These are phyloP conservation scores for Epinephelus fuscoguttatus DNA, from an alignment of 2,113 vertebrate species.

Conservation along the genomic window DNA sequence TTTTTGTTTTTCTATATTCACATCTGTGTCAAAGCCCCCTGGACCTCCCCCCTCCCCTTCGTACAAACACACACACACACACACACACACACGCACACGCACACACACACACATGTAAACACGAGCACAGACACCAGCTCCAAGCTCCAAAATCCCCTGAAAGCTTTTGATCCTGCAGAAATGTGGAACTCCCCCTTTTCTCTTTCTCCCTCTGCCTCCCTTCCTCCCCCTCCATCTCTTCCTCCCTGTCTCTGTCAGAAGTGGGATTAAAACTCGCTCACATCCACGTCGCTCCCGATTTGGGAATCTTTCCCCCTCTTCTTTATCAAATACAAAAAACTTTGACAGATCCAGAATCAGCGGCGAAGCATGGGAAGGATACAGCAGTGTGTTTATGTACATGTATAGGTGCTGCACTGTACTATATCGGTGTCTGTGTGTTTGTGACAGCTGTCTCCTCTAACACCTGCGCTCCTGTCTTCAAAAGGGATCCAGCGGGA, in stretches of 20 bases:
- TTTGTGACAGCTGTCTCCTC: conserved; percentile 64
- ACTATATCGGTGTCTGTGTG: conserved; percentile 36
- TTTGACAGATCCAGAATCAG: conserved; percentile 22
- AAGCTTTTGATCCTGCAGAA: conserved; percentile 79
- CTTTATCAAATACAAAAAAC: conserved; percentile 4
- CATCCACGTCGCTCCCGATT: conserved; percentile 32
- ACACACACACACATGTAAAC: conserved; percentile 10
- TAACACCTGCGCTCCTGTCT: conserved; percentile 49
- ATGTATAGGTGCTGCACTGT: conserved; percentile 32
- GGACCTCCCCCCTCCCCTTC: neutral
- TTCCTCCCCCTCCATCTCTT: neutral
- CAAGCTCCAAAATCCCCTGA: conserved; percentile 76
- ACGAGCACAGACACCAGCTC: conserved; percentile 62
- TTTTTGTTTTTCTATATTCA: conserved; percentile 77
- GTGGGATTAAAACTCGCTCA: conserved; percentile 54
- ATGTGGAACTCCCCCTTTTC: conserved; percentile 64
- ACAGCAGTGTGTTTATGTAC: neutral
- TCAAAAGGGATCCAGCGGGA: conserved; percentile 65
- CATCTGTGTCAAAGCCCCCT: conserved; percentile 75
- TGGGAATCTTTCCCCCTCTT: conserved; percentile 25
- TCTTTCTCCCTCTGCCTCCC: neutral
- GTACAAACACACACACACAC: conserved; percentile 1
- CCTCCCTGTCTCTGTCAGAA: conserved; percentile 35
- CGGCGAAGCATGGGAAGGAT: neutral
- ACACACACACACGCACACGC: conserved; percentile 15